Percentiles rank a stretch among this genome's conserved stretches.
Evolutionary conservation across 92 coral and sea anemone species (phyloP).

Genomic region (Actinostola sp.): DNA sequence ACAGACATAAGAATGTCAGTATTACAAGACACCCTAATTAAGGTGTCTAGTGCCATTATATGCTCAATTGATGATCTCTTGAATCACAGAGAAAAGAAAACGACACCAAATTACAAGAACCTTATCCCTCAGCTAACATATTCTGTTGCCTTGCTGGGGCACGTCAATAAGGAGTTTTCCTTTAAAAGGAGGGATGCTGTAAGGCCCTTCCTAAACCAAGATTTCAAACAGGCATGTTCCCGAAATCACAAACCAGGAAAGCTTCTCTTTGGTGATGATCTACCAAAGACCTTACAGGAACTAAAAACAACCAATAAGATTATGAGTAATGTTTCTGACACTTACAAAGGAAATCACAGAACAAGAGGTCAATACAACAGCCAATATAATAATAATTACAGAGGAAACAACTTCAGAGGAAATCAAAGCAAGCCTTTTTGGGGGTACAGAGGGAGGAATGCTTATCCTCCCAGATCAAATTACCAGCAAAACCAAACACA

Average conservation of each 20-base stretch:
- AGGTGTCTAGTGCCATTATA: conserved; percentile 41
- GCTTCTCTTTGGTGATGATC: conserved; percentile 48
- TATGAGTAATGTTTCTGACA: conserved; percentile 12
- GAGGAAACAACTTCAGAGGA: conserved; percentile 1
- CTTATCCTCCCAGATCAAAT: conserved; percentile 22
- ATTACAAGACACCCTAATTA: conserved; percentile 34
- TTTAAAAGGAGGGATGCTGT: conserved; percentile 48
- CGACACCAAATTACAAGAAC: conserved; percentile 26
- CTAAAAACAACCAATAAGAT: conserved; percentile 31
- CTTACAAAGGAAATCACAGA: background rate
- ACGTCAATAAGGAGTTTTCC: conserved; percentile 47
- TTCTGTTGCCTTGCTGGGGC: conserved; percentile 55
- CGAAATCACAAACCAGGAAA: conserved; percentile 30
- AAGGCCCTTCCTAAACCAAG: conserved; percentile 40
- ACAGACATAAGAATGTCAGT: conserved; percentile 28
- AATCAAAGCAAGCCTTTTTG: conserved; percentile 23
- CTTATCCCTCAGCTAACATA: conserved; percentile 35
- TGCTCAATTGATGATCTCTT: conserved; percentile 19
- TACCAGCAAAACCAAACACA: no score
- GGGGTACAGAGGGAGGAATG: conserved; percentile 20
- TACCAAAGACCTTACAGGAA: conserved; percentile 47
- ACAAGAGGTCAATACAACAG: background rate
- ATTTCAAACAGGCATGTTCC: conserved; percentile 32
- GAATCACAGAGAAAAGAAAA: conserved; percentile 36
- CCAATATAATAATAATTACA: background rate